Percentiles rank a stretch among this genome's conserved stretches.
Evolutionary conservation across 1,140 invertebrate genomes (phyloP).

Genomic region (Theocolax elegans): DNA sequence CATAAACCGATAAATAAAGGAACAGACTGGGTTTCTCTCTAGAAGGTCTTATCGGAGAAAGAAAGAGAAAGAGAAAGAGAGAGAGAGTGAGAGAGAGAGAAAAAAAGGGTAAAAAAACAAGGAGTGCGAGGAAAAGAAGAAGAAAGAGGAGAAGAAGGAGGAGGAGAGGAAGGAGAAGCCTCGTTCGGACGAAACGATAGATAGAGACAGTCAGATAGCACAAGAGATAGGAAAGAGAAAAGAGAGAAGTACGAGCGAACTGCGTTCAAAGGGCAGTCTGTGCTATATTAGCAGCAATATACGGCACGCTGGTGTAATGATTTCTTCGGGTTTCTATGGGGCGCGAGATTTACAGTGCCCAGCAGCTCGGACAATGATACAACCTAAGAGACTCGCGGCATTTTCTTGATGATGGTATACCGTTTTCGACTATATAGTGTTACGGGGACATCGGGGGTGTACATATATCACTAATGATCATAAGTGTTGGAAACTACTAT

Average conservation of each 20-base stretch:
- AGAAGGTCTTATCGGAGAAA: not conserved
- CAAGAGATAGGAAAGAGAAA: not conserved
- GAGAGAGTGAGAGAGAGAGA: no score
- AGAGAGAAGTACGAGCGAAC: slow-evolving; percentile 21
- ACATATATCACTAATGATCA: no score
- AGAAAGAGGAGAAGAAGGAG: not conserved
- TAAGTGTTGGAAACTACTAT: no score
- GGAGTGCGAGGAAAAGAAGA: no score
- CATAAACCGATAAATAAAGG: slow-evolving; percentile 4
- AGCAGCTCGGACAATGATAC: slow-evolving; percentile 40
- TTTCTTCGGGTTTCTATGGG: slow-evolving; percentile 51
- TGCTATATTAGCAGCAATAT: slow-evolving; percentile 51
- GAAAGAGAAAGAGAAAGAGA: no score
- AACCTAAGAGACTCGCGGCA: no score
- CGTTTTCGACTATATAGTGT: no score
- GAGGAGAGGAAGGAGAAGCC: not conserved
- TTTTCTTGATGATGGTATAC: no score
- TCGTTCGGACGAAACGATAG: slow-evolving; percentile 19
- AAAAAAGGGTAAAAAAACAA: no score
- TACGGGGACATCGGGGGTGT: no score
- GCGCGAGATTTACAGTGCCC: slow-evolving; percentile 53
- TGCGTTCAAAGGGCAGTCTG: slow-evolving; percentile 46
- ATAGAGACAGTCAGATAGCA: not conserved
- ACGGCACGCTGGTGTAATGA: slow-evolving; percentile 50
- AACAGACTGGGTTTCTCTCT: not conserved